A percentile compares a stretch with the other conserved stretches of the same genome.
phyloP scores from a whole-genome alignment of 2,888 invertebrate species.

The Dexiosoma caninum region DNA sequence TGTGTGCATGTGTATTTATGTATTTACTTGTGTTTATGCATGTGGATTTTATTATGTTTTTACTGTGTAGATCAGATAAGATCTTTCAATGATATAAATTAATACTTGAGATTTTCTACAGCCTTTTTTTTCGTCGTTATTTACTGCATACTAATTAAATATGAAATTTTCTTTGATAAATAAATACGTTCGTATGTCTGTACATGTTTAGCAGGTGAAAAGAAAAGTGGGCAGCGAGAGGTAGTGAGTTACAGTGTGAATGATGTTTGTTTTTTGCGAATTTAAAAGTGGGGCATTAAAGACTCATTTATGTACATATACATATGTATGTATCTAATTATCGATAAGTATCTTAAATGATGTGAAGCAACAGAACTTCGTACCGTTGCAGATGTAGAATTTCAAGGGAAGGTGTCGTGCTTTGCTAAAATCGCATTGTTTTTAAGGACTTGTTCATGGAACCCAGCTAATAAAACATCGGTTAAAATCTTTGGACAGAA shows the following conservation, averaged over 20 bases:
- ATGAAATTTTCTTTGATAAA: background rate
- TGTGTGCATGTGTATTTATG: slow-evolving; percentile 1
- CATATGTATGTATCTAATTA: slow-evolving; percentile 4
- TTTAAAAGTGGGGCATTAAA: background rate
- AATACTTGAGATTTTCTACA: slow-evolving; percentile 37
- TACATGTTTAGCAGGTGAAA: too few relatives aligned
- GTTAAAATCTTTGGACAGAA: too few relatives aligned
- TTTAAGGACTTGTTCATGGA: too few relatives aligned
- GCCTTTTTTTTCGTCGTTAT: background rate
- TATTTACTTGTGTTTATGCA: slow-evolving; percentile 10
- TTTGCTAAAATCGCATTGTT: too few relatives aligned
- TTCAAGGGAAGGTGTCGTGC: too few relatives aligned
- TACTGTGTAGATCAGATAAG: slow-evolving; percentile 59
- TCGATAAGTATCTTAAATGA: slow-evolving; percentile 15
- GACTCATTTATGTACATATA: too few relatives aligned
- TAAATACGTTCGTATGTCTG: too few relatives aligned
- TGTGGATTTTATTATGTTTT: slow-evolving; percentile 20
- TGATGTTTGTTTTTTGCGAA: background rate
- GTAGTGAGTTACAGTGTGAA: too few relatives aligned
- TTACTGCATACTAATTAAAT: slow-evolving; percentile 28
- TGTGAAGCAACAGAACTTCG: too few relatives aligned
- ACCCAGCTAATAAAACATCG: too few relatives aligned
- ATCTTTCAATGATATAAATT: slow-evolving; percentile 59
- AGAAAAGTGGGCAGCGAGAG: too few relatives aligned
- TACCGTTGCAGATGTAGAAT: too few relatives aligned